phyloP scores from a whole-genome alignment of 2,888 invertebrate genomes.

The Lordiphosa fenestrarum region DNA sequence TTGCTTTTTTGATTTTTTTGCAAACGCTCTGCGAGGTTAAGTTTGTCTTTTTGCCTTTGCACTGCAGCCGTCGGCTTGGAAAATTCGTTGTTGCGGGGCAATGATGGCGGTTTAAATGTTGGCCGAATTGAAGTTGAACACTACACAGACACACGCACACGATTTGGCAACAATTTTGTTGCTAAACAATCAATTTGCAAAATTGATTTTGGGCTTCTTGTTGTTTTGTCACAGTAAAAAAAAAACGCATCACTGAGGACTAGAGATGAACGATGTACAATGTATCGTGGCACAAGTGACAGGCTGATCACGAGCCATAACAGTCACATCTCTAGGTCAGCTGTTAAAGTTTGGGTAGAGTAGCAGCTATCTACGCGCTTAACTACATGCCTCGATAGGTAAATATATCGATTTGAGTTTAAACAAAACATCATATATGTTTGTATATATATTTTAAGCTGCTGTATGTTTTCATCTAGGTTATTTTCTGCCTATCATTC shows the following conservation, averaged over 20 bases:
- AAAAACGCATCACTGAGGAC: constrained; percentile 32
- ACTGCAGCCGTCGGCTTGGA: constrained; percentile 38
- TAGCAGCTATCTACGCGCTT: too few species aligned
- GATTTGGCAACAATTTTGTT: constrained; percentile 39
- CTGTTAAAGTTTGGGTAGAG: neutral
- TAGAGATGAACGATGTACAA: too few species aligned
- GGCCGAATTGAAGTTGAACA: neutral
- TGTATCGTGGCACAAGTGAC: too few species aligned
- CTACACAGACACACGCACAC: constrained; percentile 8
- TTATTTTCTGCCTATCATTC: neutral
- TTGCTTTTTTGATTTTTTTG: constrained; percentile 8
- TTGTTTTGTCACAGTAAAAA: constrained; percentile 62
- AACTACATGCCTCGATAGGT: neutral
- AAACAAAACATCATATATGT: too few species aligned
- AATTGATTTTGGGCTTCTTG: constrained; percentile 15
- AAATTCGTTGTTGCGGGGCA: constrained; percentile 10
- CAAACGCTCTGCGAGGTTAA: constrained; percentile 60
- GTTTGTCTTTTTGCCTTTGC: constrained; percentile 55
- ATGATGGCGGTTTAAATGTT: neutral
- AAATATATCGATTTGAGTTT: too few species aligned
- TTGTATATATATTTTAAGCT: too few species aligned
- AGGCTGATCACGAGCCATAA: constrained; percentile 1
- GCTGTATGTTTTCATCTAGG: too few species aligned
- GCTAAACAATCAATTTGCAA: constrained; percentile 23
- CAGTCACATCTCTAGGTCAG: constrained; percentile 6